Base-by-base conservation (phyloP, 2,888 invertebrate genomes). In the Helleia helle region DNA sequence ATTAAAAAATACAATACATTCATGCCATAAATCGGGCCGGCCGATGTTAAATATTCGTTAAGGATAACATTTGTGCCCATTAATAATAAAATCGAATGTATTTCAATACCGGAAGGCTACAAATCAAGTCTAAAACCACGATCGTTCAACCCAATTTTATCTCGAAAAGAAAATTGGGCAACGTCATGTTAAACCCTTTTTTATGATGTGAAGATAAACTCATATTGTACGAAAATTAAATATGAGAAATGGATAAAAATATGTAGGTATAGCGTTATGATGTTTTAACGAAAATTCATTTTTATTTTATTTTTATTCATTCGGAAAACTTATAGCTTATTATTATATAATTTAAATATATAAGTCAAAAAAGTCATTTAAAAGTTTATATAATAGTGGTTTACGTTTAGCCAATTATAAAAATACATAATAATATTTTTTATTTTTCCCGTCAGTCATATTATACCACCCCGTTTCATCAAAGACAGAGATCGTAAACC, bases 11-110 rank as follows among this genome's bases (percentile, higher is more conserved):
- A 39, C 30, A 39, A 39, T 30, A 39, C 25, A 39, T 39, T 39
- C 24, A n/a, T 14, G 18, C 13, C 68, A 71, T 77, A 76, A 77
- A 79, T 75, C 69, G 58, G 46, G 42, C 46, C 44, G 51, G 51
- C 55, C 57, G 63, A 71, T 74, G 74, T 79, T 77, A 77, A 79
- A 80, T 77, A 76, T 77, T 76, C 80, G 77, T 79, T 80, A 77
- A 74, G 71, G 61, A 64, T 58, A 55, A 47, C 52, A 53, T 56
- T 65, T 65, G 59, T 51, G 56, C 65, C 34, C 73, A 70, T 79
- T 68, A 64, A 66, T 79, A 75, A 75, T 72, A 72, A 72, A 75
- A 76, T 74, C 65, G 70, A 64, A 68, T 65, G 73, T 63, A 65
- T 71, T 71, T 48, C 49, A 48, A 43, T 30, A 30, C 24, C 30